phyloP scores from a whole-genome alignment of 2,113 vertebrate species.

The Steatornis caripensis region DNA sequence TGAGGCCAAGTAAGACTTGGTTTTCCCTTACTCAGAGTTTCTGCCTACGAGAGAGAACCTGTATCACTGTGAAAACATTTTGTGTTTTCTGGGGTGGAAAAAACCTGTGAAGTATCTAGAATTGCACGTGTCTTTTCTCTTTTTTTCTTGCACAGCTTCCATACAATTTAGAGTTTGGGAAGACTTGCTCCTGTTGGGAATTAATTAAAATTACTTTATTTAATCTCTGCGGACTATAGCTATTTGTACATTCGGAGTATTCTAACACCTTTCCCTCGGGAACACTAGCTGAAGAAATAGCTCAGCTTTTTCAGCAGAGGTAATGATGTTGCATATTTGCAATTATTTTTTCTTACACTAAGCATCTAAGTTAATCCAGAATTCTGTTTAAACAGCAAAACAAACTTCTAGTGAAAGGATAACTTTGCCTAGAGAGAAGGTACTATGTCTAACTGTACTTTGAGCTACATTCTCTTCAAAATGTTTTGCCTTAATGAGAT shows the following conservation, averaged over 20 bases:
- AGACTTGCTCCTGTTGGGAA: background rate
- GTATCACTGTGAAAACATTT: background rate
- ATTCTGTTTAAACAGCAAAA: background rate
- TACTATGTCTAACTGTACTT: background rate
- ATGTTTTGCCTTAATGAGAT: background rate
- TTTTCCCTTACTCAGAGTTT: background rate
- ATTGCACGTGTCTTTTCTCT: background rate
- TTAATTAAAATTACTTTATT: conserved; percentile 2
- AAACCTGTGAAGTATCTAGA: background rate
- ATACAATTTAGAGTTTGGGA: background rate
- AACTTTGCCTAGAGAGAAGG: background rate
- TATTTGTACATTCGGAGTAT: background rate
- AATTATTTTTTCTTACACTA: background rate
- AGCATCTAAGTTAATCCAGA: background rate
- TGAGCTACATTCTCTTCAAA: background rate
- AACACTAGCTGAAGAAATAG: background rate
- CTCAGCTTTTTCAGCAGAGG: background rate
- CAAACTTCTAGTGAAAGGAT: background rate
- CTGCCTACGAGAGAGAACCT: background rate
- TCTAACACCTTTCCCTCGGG: background rate
- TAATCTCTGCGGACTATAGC: background rate
- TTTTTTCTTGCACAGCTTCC: background rate
- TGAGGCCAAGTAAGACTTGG: background rate
- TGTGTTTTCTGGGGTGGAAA: background rate
- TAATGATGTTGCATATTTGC: background rate